Base-by-base conservation (phyloP, 2,797 vertebrate species). In the Spinus pinus region DNA sequence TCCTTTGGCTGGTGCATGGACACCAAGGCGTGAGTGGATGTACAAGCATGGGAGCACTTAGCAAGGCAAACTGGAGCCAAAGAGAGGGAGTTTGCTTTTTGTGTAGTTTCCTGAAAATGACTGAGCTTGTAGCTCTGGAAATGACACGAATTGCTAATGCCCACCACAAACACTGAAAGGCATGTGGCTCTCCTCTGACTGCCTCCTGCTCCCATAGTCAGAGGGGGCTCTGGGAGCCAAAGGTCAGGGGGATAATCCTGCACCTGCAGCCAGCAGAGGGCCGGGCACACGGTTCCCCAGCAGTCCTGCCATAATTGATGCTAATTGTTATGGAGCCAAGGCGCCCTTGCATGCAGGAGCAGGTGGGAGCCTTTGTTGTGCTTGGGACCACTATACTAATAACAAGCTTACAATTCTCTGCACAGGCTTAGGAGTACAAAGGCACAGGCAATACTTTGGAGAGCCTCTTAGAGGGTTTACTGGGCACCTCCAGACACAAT, bases 261-360 rank as follows among this genome's bases (percentile, higher is more conserved):
- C 98, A 98, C 98, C 98, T 98, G 98, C 97, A 98, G 85, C 71
- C 90, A 50, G 22, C 22, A 81, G 92, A 97, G 78, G 56, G 75
- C 78, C 4, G 8, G 53, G 37, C 14, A 3, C 2, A 0, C 28
- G 11, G 81, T 5, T 94, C 70, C 54, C 42, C 30, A 81, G 73
- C 94, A 83, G 65, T 44, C 93, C 75, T 42, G 62, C 66, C 1
- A 41, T 96, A 97, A 97, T 95, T 92, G 97, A 98, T 97, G 96
- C 95, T 97, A 97, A 98, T 98, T 98, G 93, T 95, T 86, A 93
- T 9, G 70, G 91, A 98, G 90, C 95, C 95, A 86, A 96, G 88
- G 79, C 91, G 6, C 81, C 81, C 90, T 97, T 98, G 97, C 84
- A 79, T 10, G 56, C 93, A 92, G 88, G 81, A 97, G 96, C 96